Evolutionary conservation across 2,797 vertebrate genomes (phyloP).

Genomic region (Halcyon leucocephala): DNA sequence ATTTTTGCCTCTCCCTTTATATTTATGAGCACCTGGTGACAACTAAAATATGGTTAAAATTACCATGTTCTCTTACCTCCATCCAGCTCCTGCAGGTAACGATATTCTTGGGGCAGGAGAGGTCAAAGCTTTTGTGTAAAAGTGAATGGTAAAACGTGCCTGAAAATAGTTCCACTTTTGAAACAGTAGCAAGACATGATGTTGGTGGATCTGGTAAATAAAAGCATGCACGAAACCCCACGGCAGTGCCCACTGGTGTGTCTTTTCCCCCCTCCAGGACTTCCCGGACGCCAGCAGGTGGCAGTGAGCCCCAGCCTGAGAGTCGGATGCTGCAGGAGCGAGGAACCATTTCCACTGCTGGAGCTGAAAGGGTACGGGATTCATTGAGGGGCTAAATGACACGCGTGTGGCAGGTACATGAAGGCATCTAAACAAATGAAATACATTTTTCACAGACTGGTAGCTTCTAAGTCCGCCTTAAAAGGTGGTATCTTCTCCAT

Average conservation of each 20-base stretch:
- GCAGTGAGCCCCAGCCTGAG: slow-evolving; percentile 48
- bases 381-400: neutral
- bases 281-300: slow-evolving; percentile 54
- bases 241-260: neutral
- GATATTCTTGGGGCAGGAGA: neutral
- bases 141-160: neutral
- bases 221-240: neutral
- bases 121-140: neutral
- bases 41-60: neutral
- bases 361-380: neutral
- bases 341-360: neutral
- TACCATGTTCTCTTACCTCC: neutral
- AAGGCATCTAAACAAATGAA: slow-evolving; percentile 53
- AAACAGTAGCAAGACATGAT: neutral
- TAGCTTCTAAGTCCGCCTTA: slow-evolving; percentile 6
- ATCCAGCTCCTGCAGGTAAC: neutral
- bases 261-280: neutral
- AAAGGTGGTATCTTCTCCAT: neutral
- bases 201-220: neutral
- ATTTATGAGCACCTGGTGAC: neutral
- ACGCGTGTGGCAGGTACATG: neutral
- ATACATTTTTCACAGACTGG: slow-evolving; percentile 6
- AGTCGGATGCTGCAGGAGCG: neutral
- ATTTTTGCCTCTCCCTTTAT: neutral
- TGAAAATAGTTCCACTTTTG: neutral